Percentiles rank a stretch among this genome's conserved stretches.
Evolutionary conservation across 2,888 invertebrate species (phyloP).

Genomic region (Drosophila phalerata): DNA sequence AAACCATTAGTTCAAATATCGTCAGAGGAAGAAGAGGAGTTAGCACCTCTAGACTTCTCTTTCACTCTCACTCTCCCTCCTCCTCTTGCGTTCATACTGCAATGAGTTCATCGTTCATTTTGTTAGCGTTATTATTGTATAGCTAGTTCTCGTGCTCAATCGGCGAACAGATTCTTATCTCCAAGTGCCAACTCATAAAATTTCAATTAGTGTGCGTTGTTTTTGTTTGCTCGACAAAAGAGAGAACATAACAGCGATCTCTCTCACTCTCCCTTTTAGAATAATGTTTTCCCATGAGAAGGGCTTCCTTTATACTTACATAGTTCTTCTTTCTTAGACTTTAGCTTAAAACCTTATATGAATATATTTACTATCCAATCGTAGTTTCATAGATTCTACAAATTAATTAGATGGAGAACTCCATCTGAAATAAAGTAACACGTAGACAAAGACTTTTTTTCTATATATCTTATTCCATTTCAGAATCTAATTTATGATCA

Average conservation of each 20-base stretch:
- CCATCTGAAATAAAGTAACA: too few relatives aligned
- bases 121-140: constrained; percentile 39
- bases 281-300: background rate
- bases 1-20: constrained; percentile 27
- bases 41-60: constrained; percentile 54
- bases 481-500: too few relatives aligned
- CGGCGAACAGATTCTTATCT: constrained; percentile 69
- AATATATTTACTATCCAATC: too few relatives aligned
- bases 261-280: background rate
- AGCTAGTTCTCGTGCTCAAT: constrained; percentile 45
- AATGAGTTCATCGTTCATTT: constrained; percentile 72
- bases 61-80: background rate
- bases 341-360: too few relatives aligned
- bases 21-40: constrained; percentile 17
- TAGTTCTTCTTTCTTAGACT: background rate
- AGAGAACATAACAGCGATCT: background rate
- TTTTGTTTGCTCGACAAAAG: constrained; percentile 18
- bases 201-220: constrained; percentile 66
- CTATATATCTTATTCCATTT: too few relatives aligned
- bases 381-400: too few relatives aligned
- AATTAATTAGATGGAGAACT: too few relatives aligned
- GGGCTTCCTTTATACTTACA: background rate
- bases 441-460: too few relatives aligned
- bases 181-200: constrained; percentile 63
- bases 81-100: constrained; percentile 21